phyloP scores from a whole-genome alignment of 2,113 vertebrate genomes.

The Hypanus sabinus region DNA sequence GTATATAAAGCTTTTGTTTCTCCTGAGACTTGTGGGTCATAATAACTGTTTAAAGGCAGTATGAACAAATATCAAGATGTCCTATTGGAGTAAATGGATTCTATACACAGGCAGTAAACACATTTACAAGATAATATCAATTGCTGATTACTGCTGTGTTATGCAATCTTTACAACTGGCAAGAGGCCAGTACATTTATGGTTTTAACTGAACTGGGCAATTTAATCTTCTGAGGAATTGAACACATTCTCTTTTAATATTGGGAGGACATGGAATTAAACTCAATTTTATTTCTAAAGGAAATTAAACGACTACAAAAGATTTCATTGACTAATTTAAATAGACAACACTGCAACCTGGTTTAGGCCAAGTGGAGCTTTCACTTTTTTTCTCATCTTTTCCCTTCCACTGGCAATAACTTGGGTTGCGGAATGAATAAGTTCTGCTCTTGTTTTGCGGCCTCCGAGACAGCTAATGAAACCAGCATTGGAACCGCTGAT shows the following conservation, averaged over 20 bases:
- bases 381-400: too few species aligned
- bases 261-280: neutral
- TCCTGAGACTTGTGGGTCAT: neutral
- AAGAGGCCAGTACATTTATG: neutral
- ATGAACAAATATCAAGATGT: neutral
- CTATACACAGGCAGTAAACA: neutral
- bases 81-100: neutral
- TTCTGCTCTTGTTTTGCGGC: too few species aligned
- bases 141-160: neutral
- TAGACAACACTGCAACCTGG: neutral
- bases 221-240: neutral
- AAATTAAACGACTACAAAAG: neutral
- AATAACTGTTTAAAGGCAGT: neutral
- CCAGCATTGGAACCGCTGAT: too few species aligned
- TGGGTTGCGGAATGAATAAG: too few species aligned
- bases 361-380: neutral
- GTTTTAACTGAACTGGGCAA: neutral
- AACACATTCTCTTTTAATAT: neutral
- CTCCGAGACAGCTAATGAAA: too few species aligned
- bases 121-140: constrained; percentile 7
- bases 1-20: neutral
- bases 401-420: too few species aligned
- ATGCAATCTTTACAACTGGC: neutral
- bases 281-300: neutral
- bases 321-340: neutral